Conservation (phyloP, 1,140 invertebrate species). For the Apis cerana region DNA sequence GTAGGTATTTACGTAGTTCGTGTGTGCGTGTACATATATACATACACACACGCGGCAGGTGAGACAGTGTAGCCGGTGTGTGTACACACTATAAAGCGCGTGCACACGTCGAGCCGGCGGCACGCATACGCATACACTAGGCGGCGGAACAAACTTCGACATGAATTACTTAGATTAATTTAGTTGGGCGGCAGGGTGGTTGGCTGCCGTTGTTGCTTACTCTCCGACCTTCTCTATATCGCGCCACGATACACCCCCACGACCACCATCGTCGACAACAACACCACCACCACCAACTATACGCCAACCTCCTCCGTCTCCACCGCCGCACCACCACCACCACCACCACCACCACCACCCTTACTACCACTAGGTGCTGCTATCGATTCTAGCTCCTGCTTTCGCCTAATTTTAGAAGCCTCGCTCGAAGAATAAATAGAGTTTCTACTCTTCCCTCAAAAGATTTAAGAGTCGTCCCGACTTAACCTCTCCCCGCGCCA, state of each 20-base stretch:
- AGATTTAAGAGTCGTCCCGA: slow-evolving; percentile 11
- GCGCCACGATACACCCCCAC: slow-evolving; percentile 57
- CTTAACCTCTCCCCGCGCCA: too few species aligned
- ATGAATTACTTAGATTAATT: slow-evolving; percentile 80
- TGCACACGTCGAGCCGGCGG: slow-evolving; percentile 2
- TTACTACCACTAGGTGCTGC: slow-evolving; percentile 52
- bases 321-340: slow-evolving; percentile 40
- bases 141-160: slow-evolving; percentile 74
- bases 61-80: slow-evolving; percentile 9
- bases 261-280: slow-evolving; percentile 33
- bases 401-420: slow-evolving; percentile 74
- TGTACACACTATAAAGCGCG: slow-evolving; percentile 5
- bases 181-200: slow-evolving; percentile 74
- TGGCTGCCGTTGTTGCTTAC: slow-evolving; percentile 68
- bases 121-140: slow-evolving; percentile 49
- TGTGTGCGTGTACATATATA: not conserved
- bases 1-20: slow-evolving; percentile 31
- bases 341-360: slow-evolving; percentile 22
- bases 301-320: slow-evolving; percentile 30
- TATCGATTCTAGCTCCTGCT: slow-evolving; percentile 76
- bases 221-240: slow-evolving; percentile 66
- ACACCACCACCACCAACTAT: slow-evolving; percentile 57
- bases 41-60: slow-evolving; percentile 2
- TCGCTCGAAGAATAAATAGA: slow-evolving; percentile 65
- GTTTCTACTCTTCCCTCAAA: not conserved